phyloP scores from a whole-genome alignment of 2,888 invertebrate genomes.

The Zaprionus lineosus region DNA sequence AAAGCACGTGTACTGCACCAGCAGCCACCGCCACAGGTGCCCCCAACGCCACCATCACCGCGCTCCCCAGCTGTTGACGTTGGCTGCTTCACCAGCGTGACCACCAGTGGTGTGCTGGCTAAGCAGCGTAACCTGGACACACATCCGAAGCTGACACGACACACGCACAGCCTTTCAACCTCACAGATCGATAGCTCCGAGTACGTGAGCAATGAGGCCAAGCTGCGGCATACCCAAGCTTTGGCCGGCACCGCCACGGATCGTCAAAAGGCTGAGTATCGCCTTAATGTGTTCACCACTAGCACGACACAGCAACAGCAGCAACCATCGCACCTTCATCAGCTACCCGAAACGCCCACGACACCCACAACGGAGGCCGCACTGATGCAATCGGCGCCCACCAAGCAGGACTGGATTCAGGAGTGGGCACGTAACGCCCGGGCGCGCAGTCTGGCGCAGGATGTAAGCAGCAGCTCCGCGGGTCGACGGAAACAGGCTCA shows the following conservation, averaged over 20 bases:
- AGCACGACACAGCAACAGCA: slow-evolving; percentile 71
- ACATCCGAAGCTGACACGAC: slow-evolving; percentile 82
- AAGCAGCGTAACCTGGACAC: slow-evolving; percentile 83
- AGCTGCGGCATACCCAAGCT: slow-evolving; percentile 72
- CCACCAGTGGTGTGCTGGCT: slow-evolving; percentile 88
- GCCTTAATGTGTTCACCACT: slow-evolving; percentile 81
- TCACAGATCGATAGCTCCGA: slow-evolving; percentile 88
- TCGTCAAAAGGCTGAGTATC: slow-evolving; percentile 82
- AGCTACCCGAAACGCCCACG: slow-evolving; percentile 76
- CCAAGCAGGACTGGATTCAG: slow-evolving; percentile 85
- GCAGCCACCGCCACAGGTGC: slow-evolving; percentile 76
- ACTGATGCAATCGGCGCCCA: slow-evolving; percentile 80
- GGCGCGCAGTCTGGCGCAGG: slow-evolving; percentile 81
- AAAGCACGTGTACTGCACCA: slow-evolving; percentile 85
- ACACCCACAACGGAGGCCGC: slow-evolving; percentile 75
- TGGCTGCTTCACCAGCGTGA: slow-evolving; percentile 88
- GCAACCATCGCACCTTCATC: slow-evolving; percentile 48
- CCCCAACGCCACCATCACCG: slow-evolving; percentile 43
- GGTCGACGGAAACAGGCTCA: slow-evolving; percentile 59
- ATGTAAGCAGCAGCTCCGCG: slow-evolving; percentile 51
- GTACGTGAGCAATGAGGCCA: slow-evolving; percentile 83
- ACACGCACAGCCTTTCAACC: slow-evolving; percentile 86
- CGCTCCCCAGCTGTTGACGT: slow-evolving; percentile 79
- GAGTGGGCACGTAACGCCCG: slow-evolving; percentile 87
- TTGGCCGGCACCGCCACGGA: slow-evolving; percentile 79